Conservation (phyloP, 2,888 invertebrate species). For the Incurvaria masculella region DNA sequence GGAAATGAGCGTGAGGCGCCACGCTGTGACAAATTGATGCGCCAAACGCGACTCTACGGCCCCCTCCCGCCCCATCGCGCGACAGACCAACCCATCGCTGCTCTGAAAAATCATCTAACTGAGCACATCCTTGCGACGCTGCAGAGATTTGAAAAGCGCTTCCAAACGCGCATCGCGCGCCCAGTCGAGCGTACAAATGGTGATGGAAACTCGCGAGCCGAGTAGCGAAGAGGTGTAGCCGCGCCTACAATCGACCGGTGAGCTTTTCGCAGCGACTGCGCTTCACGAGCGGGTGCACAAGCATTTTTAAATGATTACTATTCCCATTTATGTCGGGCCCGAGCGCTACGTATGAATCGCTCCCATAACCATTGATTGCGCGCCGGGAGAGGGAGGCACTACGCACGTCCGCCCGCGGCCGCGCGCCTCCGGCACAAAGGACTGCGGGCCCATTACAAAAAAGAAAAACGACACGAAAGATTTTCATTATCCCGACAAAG, state of each 20-base stretch:
- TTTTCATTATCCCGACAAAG: slow-evolving; percentile 34
- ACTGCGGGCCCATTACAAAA: slow-evolving; percentile 44
- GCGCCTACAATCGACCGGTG: slow-evolving; percentile 41
- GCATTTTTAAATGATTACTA: slow-evolving; percentile 42
- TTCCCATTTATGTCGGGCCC: neutral
- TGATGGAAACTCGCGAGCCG: neutral
- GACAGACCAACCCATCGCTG: no score
- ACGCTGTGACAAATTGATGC: neutral
- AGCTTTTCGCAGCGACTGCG: slow-evolving; percentile 43
- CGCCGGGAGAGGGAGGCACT: slow-evolving; percentile 12
- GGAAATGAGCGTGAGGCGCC: neutral
- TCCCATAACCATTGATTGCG: slow-evolving; percentile 44
- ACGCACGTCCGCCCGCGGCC: slow-evolving; percentile 22
- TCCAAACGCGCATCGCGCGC: neutral
- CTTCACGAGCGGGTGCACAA: slow-evolving; percentile 16
- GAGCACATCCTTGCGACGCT: no score
- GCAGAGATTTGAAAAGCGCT: neutral
- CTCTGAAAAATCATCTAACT: no score
- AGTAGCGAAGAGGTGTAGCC: neutral
- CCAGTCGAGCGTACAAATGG: neutral
- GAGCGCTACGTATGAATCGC: neutral
- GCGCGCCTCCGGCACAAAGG: slow-evolving; percentile 28
- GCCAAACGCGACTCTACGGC: neutral
- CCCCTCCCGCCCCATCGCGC: neutral
- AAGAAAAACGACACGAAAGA: slow-evolving; percentile 32